Percentiles rank a stretch among this genome's conserved stretches.
These are phyloP conservation scores for Elaphurus davidianus DNA, from an alignment of 2,113 vertebrate species.

Conservation along the genomic window DNA sequence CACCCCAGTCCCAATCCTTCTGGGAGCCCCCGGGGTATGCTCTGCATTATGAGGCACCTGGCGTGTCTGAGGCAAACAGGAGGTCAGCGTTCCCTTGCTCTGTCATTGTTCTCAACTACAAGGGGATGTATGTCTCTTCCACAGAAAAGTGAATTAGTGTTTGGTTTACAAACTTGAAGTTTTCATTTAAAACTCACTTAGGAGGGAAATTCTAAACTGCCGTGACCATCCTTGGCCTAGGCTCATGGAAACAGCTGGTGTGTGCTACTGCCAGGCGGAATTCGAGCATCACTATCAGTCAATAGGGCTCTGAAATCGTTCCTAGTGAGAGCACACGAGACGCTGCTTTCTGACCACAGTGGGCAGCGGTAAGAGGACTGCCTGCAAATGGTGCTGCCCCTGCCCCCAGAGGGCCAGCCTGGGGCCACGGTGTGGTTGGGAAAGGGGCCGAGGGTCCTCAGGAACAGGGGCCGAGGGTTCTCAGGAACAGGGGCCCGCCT, in stretches of 20 bases:
- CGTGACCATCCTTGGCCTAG: constrained; percentile 64
- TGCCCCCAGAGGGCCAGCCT: neutral
- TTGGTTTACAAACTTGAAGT: constrained; percentile 69
- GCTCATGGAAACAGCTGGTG: constrained; percentile 67
- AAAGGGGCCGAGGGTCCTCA: constrained; percentile 62
- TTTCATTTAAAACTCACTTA: constrained; percentile 63
- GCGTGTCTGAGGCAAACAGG: neutral
- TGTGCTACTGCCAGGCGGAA: constrained; percentile 45
- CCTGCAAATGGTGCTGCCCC: neutral
- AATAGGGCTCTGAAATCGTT: constrained; percentile 52
- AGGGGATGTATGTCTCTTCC: constrained; percentile 15
- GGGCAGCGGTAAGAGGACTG: neutral
- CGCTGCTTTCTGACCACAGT: constrained; percentile 33
- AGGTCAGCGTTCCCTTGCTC: neutral
- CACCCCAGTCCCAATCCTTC: neutral
- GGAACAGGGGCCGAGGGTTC: constrained; percentile 48
- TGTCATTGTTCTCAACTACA: neutral
- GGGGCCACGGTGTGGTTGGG: constrained; percentile 49
- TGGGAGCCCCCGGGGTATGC: neutral
- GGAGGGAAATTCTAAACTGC: constrained; percentile 55
- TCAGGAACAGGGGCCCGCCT: constrained; percentile 46
- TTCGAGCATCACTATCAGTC: constrained; percentile 40
- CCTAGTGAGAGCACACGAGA: constrained; percentile 4
- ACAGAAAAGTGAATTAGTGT: constrained; percentile 41
- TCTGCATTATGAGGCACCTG: constrained; percentile 21